Conservation (phyloP, 2,113 vertebrate species). For the Synchiropus splendidus region DNA sequence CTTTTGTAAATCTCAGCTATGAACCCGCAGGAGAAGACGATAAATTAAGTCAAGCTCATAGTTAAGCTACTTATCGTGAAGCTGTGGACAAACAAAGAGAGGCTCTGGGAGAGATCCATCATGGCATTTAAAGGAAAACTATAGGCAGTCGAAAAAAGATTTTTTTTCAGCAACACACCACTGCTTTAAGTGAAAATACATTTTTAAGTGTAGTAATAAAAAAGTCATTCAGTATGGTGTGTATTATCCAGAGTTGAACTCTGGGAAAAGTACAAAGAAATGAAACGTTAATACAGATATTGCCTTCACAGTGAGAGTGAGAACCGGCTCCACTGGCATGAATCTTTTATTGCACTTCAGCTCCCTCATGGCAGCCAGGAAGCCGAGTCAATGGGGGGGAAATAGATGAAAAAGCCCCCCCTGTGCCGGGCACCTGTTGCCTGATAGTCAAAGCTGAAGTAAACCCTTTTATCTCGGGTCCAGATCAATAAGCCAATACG, state of each 20-base stretch:
- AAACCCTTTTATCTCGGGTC: slow-evolving; percentile 16
- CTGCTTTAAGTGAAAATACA: not conserved
- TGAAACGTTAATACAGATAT: slow-evolving; percentile 1
- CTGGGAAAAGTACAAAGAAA: no score
- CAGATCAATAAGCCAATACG: slow-evolving; percentile 10
- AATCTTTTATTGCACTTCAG: slow-evolving; percentile 24
- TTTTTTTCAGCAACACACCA: not conserved
- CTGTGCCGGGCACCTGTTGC: slow-evolving; percentile 28
- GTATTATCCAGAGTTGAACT: no score
- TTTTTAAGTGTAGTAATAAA: not conserved
- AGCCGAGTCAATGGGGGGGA: slow-evolving; percentile 7
- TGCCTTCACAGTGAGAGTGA: slow-evolving; percentile 5
- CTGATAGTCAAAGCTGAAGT: slow-evolving; percentile 11
- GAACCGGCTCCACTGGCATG: slow-evolving; percentile 18
- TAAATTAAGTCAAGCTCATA: slow-evolving; percentile 46
- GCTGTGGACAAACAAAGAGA: slow-evolving; percentile 26
- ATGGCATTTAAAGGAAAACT: no score
- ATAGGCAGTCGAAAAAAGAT: no score
- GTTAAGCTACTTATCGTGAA: slow-evolving; percentile 38
- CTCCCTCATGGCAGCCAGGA: slow-evolving; percentile 14
- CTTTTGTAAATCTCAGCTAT: slow-evolving; percentile 26
- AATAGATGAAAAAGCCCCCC: slow-evolving; percentile 14
- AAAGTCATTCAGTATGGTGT: no score
- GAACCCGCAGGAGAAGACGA: slow-evolving; percentile 29
- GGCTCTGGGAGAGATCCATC: not conserved